These are phyloP conservation scores for Puma concolor DNA, from an alignment of 2,113 vertebrate species.

Conservation along the genomic window DNA sequence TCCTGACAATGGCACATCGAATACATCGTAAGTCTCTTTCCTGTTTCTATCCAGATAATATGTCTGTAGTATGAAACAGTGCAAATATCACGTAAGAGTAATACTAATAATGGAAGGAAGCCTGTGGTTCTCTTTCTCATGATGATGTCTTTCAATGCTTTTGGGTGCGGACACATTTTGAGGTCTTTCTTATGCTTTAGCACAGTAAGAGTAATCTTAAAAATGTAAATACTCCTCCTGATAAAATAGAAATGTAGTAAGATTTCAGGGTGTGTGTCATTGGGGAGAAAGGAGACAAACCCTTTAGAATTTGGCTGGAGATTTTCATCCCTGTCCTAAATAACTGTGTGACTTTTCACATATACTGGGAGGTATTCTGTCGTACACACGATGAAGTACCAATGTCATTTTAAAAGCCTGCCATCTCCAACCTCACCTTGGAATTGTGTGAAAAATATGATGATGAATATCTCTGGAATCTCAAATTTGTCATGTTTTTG, in stretches of 20 bases:
- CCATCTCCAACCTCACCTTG: constrained; percentile 75
- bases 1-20: constrained; percentile 91
- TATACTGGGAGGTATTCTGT: constrained; percentile 70
- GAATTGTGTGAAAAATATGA: constrained; percentile 81
- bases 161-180: constrained; percentile 70
- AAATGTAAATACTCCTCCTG: constrained; percentile 61
- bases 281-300: not conserved
- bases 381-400: constrained; percentile 71
- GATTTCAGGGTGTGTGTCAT: not conserved
- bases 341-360: constrained; percentile 64
- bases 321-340: constrained; percentile 66
- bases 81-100: not conserved
- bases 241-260: constrained; percentile 52
- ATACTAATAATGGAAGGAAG: constrained; percentile 61
- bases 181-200: constrained; percentile 74
- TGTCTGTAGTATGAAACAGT: constrained; percentile 67
- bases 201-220: constrained; percentile 63
- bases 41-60: constrained; percentile 71
- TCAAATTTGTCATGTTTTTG: constrained; percentile 80
- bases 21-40: constrained; percentile 95
- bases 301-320: not conserved
- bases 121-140: constrained; percentile 54
- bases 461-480: constrained; percentile 76
- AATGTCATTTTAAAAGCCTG: constrained; percentile 81
- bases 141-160: constrained; percentile 74